Evolutionary conservation across 1,140 invertebrate genomes (phyloP).

Genomic region (Drosophila auraria): DNA sequence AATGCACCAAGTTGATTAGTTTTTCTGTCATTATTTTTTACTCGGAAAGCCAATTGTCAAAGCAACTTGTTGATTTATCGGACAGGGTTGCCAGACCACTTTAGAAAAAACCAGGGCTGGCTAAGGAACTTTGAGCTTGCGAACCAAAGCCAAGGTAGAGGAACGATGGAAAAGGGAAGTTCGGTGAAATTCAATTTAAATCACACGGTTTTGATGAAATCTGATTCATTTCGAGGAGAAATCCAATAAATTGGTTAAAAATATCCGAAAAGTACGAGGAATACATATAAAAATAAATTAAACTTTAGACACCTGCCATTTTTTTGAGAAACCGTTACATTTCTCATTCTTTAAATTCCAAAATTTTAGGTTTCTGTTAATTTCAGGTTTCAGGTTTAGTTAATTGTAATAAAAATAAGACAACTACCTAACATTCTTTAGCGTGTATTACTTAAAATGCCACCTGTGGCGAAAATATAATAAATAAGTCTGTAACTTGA

Average conservation of each 20-base stretch:
- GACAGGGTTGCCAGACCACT: neutral
- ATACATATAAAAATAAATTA: neutral
- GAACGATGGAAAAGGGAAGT: neutral
- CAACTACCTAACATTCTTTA: no score
- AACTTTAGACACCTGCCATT: no score
- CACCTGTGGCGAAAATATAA: slow-evolving; percentile 2
- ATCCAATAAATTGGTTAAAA: neutral
- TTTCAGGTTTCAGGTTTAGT: no score
- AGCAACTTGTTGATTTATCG: slow-evolving; percentile 1
- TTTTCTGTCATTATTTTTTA: neutral
- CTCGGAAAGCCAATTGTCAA: slow-evolving; percentile 9
- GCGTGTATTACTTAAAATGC: neutral
- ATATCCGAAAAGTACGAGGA: neutral
- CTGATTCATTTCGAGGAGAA: neutral
- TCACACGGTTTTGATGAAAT: neutral
- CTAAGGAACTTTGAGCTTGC: neutral
- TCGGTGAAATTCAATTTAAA: neutral
- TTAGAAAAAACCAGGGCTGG: neutral
- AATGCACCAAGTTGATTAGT: neutral
- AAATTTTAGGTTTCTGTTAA: no score
- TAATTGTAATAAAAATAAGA: no score
- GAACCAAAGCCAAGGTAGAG: neutral
- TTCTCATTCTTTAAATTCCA: no score
- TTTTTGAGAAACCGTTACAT: no score
- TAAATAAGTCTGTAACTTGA: slow-evolving; percentile 2